These are phyloP conservation scores for Neria commutata DNA, from an alignment of 2,888 invertebrate species.

Conservation along the genomic window DNA sequence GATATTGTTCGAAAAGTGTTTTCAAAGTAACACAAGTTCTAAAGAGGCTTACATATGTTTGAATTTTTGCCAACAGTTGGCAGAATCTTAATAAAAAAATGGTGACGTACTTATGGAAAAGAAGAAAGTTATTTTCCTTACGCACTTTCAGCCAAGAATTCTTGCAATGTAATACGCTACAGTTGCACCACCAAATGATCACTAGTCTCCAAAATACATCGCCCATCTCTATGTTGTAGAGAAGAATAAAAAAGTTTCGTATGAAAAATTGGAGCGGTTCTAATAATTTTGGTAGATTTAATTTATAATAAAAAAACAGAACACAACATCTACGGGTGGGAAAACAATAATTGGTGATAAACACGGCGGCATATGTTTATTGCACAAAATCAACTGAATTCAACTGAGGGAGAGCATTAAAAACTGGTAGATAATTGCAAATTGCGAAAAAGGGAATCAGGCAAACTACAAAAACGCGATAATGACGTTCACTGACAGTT, in stretches of 20 bases:
- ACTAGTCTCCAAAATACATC: conserved; percentile 68
- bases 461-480: conserved; percentile 8
- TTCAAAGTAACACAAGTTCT: conserved; percentile 47
- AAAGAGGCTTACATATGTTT: conserved; percentile 54
- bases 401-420: no score
- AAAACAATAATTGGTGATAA: no score
- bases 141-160: conserved; percentile 70
- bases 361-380: no score
- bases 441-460: neutral
- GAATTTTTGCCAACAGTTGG: conserved; percentile 49
- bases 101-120: neutral
- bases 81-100: conserved; percentile 38
- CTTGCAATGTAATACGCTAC: conserved; percentile 75
- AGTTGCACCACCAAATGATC: conserved; percentile 75
- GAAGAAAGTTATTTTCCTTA: neutral
- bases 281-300: no score
- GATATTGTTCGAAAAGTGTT: conserved; percentile 36
- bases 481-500: conserved; percentile 40
- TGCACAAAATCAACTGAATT: no score
- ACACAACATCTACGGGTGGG: no score
- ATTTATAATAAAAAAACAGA: no score
- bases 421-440: neutral
- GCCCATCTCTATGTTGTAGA: no score
- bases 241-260: no score
- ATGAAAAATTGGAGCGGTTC: no score